Evolutionary conservation across 1,140 invertebrate genomes (phyloP).

Genomic region (Drosophila kikkawai): DNA sequence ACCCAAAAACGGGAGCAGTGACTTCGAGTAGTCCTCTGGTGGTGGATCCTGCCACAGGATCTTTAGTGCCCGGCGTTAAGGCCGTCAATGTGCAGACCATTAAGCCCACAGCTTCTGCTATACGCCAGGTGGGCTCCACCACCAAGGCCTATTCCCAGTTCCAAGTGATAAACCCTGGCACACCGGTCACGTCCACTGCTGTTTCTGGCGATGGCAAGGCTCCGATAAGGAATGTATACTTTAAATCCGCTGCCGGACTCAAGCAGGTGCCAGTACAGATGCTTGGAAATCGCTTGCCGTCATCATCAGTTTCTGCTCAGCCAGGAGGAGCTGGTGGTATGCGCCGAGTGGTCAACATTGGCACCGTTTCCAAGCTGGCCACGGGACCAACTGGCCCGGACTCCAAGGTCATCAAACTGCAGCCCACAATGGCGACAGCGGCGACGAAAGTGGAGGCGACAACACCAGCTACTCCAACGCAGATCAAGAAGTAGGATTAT

Average conservation of each 20-base stretch:
- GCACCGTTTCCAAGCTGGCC: slow-evolving; percentile 41
- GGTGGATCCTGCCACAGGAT: slow-evolving; percentile 43
- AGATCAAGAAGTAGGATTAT: slow-evolving; percentile 16
- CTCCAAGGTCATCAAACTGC: slow-evolving; percentile 51
- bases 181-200: slow-evolving; percentile 2
- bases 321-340: slow-evolving; percentile 46
- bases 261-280: slow-evolving; percentile 64
- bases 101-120: slow-evolving; percentile 28
- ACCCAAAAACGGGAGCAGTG: slow-evolving; percentile 40
- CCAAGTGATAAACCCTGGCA: slow-evolving; percentile 55
- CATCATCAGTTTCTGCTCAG: not conserved
- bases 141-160: slow-evolving; percentile 60
- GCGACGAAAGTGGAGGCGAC: not conserved
- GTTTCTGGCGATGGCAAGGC: slow-evolving; percentile 49
- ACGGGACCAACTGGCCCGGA: slow-evolving; percentile 3
- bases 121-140: slow-evolving; percentile 50
- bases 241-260: slow-evolving; percentile 59
- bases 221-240: slow-evolving; percentile 46
- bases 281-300: slow-evolving; percentile 50
- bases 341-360: slow-evolving; percentile 63
- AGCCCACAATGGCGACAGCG: slow-evolving; percentile 9
- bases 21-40: slow-evolving; percentile 37
- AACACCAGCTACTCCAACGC: not conserved
- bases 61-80: slow-evolving; percentile 29
- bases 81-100: slow-evolving; percentile 59